Base-by-base conservation (phyloP, 2,113 vertebrate genomes). In the Scalopus aquaticus region DNA sequence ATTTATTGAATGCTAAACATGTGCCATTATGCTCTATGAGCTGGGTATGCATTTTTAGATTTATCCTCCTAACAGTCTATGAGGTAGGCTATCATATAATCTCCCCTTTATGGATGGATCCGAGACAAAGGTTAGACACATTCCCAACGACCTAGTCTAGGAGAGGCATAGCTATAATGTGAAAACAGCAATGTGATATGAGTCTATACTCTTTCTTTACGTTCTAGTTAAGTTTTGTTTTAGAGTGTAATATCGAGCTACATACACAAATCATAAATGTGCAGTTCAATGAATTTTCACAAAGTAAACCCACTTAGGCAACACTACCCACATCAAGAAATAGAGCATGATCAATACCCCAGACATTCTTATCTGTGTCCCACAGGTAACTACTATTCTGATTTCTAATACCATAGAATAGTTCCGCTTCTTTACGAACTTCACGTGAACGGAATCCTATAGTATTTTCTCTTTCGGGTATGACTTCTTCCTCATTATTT, bases 1-100 rank as follows among this genome's bases (percentile, higher is more conserved):
- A 87, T 62, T 83, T 87, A 87, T 35, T 86, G 76, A 84, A 77
- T 32, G n/a, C 26, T 79, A 87, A 95, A 51, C 67, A 81, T 11
- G 19, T 79, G 56, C 35, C 58, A 56, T 35, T 37, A 35, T 73
- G 9, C 69, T 92, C 87, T 56, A 19, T 28, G 35, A 78, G 49
- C 24, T 82, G 72, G 46, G 32, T 64, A 28, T 62, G 72, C 22
- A 39, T 10, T 60, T 28, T 51, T 46, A 80, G 65, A 84, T 84
- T 90, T 77, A 69, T 72, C 72, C 51, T 85, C 37, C 62, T 80
- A 70, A 86, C 35, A 26, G 26, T 35, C 13, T 76, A 26, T 39
- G 42, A 84, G 24, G 37, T 73, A 73, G 28, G n/a, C 26, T 70
- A 88, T 82, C 15, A 1, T n/a, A 44, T 44, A 76, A 91, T 83